Base-by-base conservation (phyloP, 2,113 vertebrate species). In the Ammodytes dubius region DNA sequence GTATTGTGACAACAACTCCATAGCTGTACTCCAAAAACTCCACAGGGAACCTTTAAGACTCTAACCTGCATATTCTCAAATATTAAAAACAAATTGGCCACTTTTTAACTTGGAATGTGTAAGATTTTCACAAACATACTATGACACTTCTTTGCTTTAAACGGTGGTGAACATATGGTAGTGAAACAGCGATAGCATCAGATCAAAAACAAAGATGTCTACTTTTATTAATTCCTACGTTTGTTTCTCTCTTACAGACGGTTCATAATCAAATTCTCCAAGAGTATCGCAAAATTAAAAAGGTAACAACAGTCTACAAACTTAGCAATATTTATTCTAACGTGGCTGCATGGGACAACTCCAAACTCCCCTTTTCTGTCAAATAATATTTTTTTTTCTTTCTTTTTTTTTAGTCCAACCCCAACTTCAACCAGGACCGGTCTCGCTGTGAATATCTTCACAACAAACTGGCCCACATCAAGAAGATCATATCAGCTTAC, bases 381-480 rank as follows among this genome's bases (percentile, higher is more conserved):
- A 35, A 2, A 59, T 65, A 40, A 54, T 60, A 49, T 52, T n/a
- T 64, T 0, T 39, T 4, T 60, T 54, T 60, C 49, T 58, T 54
- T 75, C 40, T 59, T 70, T 65, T 19, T 14, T 27, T 87, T 0
- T 86, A 98, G 97, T 97, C 96, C 6, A 97, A 98, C 77, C 96
- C 97, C 17, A 97, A 96, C 72, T 98, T 97, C 94, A 95, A 95
- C 92, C 94, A 96, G 84, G 97, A 99, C 91, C 97, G 97, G 90
- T 94, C 93, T 54, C 96, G 96, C 90, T 99, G 97, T 39, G 97
- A 98, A 93, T 97, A 97, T 88, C 96, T 99, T 9, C 97, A 99
- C 95, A 96, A 97, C 93, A 99, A 99, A 92, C 96, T 99, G 94
- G 96, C 97, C 6, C 97, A 98, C 86, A 97, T 99, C 87, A 98